phyloP scores from a whole-genome alignment of 2,113 vertebrate genomes.

The Elephantulus edwardii region DNA sequence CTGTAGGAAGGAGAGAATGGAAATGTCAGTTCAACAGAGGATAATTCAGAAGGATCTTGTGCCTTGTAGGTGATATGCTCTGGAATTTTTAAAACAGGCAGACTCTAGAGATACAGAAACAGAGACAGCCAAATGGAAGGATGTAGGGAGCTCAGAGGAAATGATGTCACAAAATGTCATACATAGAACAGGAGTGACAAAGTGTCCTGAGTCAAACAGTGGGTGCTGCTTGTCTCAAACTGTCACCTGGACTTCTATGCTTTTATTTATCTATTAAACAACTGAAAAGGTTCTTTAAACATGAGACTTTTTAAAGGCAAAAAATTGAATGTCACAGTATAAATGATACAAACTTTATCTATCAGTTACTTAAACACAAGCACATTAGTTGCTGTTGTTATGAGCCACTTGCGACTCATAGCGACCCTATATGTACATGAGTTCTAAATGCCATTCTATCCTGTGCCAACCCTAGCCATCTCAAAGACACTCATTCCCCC shows the following conservation, averaged over 20 bases:
- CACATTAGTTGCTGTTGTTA: too few species aligned
- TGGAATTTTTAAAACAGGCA: not conserved
- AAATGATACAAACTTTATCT: not conserved
- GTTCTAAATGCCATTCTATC: too few species aligned
- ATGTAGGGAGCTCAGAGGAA: not conserved
- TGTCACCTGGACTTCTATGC: not conserved
- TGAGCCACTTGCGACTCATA: too few species aligned
- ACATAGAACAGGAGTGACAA: not conserved
- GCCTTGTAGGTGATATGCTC: not conserved
- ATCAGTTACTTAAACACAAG: not conserved
- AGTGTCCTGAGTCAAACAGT: not conserved
- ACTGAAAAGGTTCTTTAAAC: not conserved
- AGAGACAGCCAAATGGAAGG: not conserved
- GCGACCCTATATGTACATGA: too few species aligned
- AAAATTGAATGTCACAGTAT: not conserved
- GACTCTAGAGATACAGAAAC: not conserved
- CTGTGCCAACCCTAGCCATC: too few species aligned
- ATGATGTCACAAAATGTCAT: not conserved
- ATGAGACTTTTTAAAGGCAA: not conserved
- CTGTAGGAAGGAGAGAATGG: not conserved
- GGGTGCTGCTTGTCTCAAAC: rapidly evolving
- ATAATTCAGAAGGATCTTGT: not conserved
- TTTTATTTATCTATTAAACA: not conserved
- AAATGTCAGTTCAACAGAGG: not conserved
- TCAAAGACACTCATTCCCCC: too few species aligned